A percentile compares a stretch with the other conserved stretches of the same genome.
These are phyloP conservation scores for Drosophila tani DNA, from an alignment of 1,140 invertebrate species.

Conservation along the genomic window DNA sequence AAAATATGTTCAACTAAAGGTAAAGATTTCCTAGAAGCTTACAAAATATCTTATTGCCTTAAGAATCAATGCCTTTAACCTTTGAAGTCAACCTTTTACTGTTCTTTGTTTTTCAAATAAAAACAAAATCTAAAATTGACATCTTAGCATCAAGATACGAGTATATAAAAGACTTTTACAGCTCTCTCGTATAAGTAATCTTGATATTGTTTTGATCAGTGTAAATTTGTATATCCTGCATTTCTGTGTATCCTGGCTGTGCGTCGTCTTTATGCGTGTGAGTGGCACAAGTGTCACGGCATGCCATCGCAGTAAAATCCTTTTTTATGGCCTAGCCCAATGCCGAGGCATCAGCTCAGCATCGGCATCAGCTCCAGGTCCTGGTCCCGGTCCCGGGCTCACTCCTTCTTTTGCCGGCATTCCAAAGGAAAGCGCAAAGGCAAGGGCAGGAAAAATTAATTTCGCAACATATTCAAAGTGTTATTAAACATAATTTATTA, in stretches of 20 bases:
- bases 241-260: constrained; percentile 17
- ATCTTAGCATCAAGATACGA: constrained; percentile 1
- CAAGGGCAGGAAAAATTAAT: constrained; percentile 77
- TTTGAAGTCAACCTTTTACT: background rate
- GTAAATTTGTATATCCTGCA: constrained; percentile 20
- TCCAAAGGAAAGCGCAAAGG: constrained; percentile 11
- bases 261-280: constrained; percentile 39
- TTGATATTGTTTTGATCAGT: constrained; percentile 34
- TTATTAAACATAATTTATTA: constrained; percentile 85
- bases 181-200: background rate
- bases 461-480: constrained; percentile 82
- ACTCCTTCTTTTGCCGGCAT: constrained; percentile 19
- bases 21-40: no score
- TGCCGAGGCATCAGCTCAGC: constrained; percentile 33
- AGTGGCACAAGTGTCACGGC: constrained; percentile 71
- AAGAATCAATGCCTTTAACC: background rate
- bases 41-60: no score
- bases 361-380: constrained; percentile 11
- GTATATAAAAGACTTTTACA: constrained; percentile 6
- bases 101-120: background rate
- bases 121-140: constrained; percentile 24
- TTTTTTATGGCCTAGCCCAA: constrained; percentile 77
- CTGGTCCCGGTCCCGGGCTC: background rate
- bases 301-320: constrained; percentile 78
- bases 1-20: background rate